Conservation (phyloP, 2,888 invertebrate genomes). For the Arrhopalites spinosus region DNA sequence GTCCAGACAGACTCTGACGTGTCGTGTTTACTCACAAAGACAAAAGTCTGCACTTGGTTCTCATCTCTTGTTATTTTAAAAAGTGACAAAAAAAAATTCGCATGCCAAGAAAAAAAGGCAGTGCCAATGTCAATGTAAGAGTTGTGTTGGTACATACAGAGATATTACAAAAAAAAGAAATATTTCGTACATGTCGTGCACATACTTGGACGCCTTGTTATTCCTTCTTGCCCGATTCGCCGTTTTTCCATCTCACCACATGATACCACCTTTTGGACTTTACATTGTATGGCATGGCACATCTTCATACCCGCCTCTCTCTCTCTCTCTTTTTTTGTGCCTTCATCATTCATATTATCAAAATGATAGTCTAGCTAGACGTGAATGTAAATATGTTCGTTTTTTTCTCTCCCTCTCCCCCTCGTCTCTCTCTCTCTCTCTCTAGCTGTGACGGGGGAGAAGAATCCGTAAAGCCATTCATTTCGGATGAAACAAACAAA, state of each 20-base stretch:
- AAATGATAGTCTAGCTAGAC: conserved; percentile 5
- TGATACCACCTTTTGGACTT: conserved; percentile 15
- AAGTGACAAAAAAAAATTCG: conserved; percentile 16
- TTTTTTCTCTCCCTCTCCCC: neutral
- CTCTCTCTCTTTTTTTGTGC: neutral
- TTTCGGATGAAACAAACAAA: conserved; percentile 38
- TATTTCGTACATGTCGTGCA: neutral
- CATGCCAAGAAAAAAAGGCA: neutral
- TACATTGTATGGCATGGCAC: conserved; percentile 9
- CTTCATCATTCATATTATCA: conserved; percentile 19
- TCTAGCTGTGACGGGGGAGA: neutral
- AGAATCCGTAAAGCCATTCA: conserved; percentile 35
- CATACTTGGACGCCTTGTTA: too few relatives aligned
- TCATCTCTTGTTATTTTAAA: neutral
- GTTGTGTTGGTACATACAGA: too few relatives aligned
- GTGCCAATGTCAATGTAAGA: too few relatives aligned
- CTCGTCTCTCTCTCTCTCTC: conserved; percentile 7
- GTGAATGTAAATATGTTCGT: neutral
- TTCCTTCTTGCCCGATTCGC: too few relatives aligned
- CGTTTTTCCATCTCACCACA: too few relatives aligned
- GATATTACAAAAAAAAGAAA: too few relatives aligned
- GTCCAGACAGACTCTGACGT: too few relatives aligned
- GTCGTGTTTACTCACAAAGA: too few relatives aligned
- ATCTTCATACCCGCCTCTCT: neutral
- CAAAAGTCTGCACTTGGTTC: too few relatives aligned